Percentiles rank a stretch among this genome's conserved stretches.
These are phyloP conservation scores for Colaptes auratus DNA, from an alignment of 2,113 vertebrate genomes.

Conservation along the genomic window DNA sequence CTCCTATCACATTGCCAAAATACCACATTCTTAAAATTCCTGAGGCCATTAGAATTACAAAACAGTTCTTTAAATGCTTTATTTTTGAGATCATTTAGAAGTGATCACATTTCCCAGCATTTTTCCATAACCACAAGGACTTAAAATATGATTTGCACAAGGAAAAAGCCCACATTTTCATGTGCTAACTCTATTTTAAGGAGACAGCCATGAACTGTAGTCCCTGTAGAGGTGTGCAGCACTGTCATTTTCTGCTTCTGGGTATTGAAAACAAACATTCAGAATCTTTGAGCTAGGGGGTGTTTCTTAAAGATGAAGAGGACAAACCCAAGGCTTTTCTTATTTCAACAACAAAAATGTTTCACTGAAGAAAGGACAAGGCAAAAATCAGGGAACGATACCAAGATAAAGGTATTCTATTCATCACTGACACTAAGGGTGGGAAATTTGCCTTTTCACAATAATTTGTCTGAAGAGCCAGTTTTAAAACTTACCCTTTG, in stretches of 20 bases:
- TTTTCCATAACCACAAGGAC: neutral
- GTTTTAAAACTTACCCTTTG: conserved; percentile 34
- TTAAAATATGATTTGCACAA: neutral
- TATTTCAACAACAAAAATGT: neutral
- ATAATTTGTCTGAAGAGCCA: conserved; percentile 22
- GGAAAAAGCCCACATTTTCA: neutral
- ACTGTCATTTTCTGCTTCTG: neutral
- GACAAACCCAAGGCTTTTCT: neutral
- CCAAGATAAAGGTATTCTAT: neutral
- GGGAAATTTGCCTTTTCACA: conserved; percentile 44
- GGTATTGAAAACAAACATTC: neutral
- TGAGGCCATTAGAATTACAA: neutral
- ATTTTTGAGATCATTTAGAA: neutral
- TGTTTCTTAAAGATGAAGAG: neutral
- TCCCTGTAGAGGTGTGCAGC: neutral
- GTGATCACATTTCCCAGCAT: neutral
- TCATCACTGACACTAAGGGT: neutral
- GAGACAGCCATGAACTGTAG: neutral
- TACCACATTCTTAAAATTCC: neutral
- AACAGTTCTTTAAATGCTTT: neutral
- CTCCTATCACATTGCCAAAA: neutral
- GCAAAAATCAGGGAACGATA: neutral
- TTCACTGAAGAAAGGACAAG: neutral
- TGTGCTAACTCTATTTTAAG: neutral
- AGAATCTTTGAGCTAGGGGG: neutral